phyloP scores from a whole-genome alignment of 2,888 invertebrate species.

The Lypha dubia region DNA sequence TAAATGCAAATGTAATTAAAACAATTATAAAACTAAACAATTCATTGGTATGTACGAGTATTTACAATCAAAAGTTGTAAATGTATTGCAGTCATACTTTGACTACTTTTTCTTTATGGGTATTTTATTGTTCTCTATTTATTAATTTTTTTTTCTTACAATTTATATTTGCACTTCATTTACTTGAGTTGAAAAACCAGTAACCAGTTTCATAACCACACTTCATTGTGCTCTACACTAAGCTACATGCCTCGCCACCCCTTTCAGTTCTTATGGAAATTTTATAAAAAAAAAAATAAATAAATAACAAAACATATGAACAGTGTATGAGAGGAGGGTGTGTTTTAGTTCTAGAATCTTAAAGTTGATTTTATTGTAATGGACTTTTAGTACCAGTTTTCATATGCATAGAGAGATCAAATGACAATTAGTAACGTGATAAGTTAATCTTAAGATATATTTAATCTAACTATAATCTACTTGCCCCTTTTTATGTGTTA shows the following conservation, averaged over 20 bases:
- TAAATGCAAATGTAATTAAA: constrained; percentile 64
- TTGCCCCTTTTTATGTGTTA: too few relatives aligned
- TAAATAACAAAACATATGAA: background rate
- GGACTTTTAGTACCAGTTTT: too few relatives aligned
- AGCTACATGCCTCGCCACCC: background rate
- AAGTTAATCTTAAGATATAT: too few relatives aligned
- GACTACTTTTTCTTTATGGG: constrained; percentile 15
- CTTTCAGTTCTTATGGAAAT: background rate
- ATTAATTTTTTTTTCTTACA: background rate
- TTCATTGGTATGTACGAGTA: background rate
- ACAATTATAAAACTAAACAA: constrained; percentile 25
- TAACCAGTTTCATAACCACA: constrained; percentile 48
- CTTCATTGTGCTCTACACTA: constrained; percentile 8
- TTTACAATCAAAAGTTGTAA: background rate
- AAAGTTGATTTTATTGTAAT: constrained; percentile 36
- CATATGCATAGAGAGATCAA: too few relatives aligned
- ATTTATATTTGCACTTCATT: constrained; percentile 1
- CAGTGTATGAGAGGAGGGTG: too few relatives aligned
- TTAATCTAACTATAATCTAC: too few relatives aligned
- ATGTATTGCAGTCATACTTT: constrained; percentile 33
- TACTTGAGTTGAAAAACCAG: background rate
- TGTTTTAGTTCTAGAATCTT: background rate
- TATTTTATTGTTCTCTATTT: background rate
- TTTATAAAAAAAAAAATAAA: background rate
- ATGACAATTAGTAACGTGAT: too few relatives aligned